Evolutionary conservation across 2,888 invertebrate species (phyloP).

Genomic region (Melinopterus prodromus): DNA sequence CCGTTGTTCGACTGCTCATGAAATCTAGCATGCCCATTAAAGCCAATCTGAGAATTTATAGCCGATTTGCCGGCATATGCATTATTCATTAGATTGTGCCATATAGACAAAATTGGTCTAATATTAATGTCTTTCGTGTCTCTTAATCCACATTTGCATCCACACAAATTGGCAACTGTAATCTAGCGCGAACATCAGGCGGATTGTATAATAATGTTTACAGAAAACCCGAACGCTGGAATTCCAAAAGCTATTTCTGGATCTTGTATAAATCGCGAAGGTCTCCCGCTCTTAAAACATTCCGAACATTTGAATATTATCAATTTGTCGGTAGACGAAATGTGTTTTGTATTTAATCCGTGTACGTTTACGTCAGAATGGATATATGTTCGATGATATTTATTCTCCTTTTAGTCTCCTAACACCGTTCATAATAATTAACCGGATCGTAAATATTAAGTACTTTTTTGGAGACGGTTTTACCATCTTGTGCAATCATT

Average conservation of each 20-base stretch:
- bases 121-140: not conserved
- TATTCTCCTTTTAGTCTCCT: not conserved
- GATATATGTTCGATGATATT: not conserved
- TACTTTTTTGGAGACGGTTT: not conserved
- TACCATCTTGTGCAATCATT: not conserved
- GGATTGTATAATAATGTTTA: not conserved
- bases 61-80: not conserved
- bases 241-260: not conserved
- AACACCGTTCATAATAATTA: not conserved
- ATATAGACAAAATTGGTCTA: not conserved
- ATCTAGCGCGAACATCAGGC: not conserved
- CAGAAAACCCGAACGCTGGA: not conserved
- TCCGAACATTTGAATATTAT: slow-evolving; percentile 4
- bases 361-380: not conserved
- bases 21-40: not conserved
- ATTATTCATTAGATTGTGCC: not conserved
- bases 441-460: not conserved
- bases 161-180: not conserved
- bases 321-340: not conserved
- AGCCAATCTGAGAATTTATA: not conserved
- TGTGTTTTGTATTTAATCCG: not conserved
- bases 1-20: not conserved
- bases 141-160: not conserved
- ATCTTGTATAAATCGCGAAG: not conserved
- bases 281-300: not conserved